Percentiles rank a stretch among this genome's conserved stretches.
phyloP scores from a whole-genome alignment of 2,888 invertebrate genomes.

The Tetragonisca angustula region DNA sequence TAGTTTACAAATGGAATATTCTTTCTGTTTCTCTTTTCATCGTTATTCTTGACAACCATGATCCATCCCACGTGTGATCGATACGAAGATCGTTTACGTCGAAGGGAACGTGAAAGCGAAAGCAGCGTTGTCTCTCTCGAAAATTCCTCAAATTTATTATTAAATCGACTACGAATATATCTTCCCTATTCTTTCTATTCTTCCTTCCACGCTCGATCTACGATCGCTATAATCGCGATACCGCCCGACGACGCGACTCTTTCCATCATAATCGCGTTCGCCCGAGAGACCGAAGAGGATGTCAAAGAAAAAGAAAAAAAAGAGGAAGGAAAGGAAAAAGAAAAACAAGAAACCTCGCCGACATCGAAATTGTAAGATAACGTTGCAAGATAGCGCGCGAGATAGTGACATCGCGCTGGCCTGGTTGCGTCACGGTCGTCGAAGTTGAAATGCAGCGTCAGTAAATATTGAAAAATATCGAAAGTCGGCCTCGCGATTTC shows the following conservation, averaged over 20 bases:
- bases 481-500: constrained; percentile 20
- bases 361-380: constrained; percentile 26
- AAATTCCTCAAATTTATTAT: too few species aligned
- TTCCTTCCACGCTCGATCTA: neutral
- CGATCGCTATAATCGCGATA: neutral
- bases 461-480: constrained; percentile 29
- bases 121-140: too few species aligned
- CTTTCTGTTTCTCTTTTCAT: neutral
- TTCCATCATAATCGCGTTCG: neutral
- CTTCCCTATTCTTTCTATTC: neutral
- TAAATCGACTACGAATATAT: too few species aligned
- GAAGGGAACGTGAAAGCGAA: too few species aligned
- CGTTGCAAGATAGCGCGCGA: constrained; percentile 14
- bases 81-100: too few species aligned
- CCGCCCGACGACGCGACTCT: neutral
- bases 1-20: neutral
- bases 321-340: neutral
- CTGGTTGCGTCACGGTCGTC: constrained; percentile 29
- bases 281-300: too few species aligned
- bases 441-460: constrained; percentile 26
- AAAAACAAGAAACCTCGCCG: neutral
- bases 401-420: neutral
- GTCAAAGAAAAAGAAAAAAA: too few species aligned
- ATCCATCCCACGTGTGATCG: too few species aligned
- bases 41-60: too few species aligned